Base-by-base conservation (phyloP, 2,797 vertebrate species). In the Babyrousa celebensis region DNA sequence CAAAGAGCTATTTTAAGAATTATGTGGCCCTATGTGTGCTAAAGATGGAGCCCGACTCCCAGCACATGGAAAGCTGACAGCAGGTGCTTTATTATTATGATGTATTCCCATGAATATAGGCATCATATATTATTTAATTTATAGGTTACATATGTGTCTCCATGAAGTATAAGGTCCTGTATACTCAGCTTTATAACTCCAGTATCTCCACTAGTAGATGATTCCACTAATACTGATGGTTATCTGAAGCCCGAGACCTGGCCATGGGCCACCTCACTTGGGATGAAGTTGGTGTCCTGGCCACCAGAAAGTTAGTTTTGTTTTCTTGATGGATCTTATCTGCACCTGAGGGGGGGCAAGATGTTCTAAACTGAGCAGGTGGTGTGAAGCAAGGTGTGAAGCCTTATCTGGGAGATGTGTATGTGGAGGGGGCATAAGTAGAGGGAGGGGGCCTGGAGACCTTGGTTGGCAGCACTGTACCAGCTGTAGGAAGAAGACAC, bases 281-380 rank as follows among this genome's bases (percentile, higher is more conserved):
- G 75, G 52, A 74, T 82, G 11, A 70, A 65, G 32, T 93, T 17
- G 21, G 58, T 23, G 5, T 86, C 58, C 60, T 79, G 52, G 58
- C 48, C 40, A 4, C 29, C 18, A 70, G 32, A 48, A 48, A 27
- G 32, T 43, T 6, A 0, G 36, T 63, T 94, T 90, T 95, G 68
- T 86, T 89, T 96, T 92, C 77, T 79, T 72, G 63, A 72, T 71
- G 63, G 67, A 80, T 62, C 52, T 27, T 71, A 4, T 91, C 54
- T 82, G 23, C 36, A 54, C 52, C 71, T 58, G 9, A 62, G 48
- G 91, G 40, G 82, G 87, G 67, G 58, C 56, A 87, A 62, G 60
- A n/a, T 90, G 80, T 85, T 97, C 93, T 93, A 58, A 93, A 70
- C 58, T 0, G 12, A 96, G 63, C 56, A 83, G 89, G 94, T 92